phyloP scores from a whole-genome alignment of 2,888 invertebrate genomes.

The Plagodis dolabraria region DNA sequence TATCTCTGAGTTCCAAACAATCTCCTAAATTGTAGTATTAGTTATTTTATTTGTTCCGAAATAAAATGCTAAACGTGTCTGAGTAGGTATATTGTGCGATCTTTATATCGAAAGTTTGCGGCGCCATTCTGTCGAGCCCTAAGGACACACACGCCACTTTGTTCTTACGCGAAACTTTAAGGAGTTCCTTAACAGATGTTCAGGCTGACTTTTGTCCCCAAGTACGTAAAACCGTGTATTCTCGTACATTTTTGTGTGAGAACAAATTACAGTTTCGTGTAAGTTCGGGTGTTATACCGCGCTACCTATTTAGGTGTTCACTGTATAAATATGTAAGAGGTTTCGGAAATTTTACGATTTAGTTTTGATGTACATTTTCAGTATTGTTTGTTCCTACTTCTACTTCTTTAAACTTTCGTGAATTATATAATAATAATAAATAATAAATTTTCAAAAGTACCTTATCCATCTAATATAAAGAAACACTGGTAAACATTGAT shows the following conservation, averaged over 20 bases:
- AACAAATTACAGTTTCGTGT: conserved; percentile 40
- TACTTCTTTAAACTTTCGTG: too few species aligned
- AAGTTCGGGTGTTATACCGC: conserved; percentile 23
- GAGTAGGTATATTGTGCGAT: conserved; percentile 45
- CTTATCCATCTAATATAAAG: too few species aligned
- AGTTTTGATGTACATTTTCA: too few species aligned
- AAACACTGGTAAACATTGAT: too few species aligned
- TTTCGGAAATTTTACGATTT: neutral
- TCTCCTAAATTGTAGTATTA: too few species aligned
- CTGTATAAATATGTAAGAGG: neutral
- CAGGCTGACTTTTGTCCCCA: conserved; percentile 69
- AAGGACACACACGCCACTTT: conserved; percentile 71
- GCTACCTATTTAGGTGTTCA: conserved; percentile 7
- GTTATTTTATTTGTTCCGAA: too few species aligned
- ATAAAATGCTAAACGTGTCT: neutral
- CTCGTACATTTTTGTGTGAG: conserved; percentile 52
- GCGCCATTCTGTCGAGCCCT: conserved; percentile 55
- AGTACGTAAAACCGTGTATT: conserved; percentile 57
- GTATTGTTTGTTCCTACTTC: too few species aligned
- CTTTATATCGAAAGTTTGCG: conserved; percentile 68
- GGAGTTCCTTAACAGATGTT: conserved; percentile 78
- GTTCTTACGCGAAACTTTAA: conserved; percentile 71
- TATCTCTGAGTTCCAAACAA: too few species aligned
- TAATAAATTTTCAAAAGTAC: too few species aligned
- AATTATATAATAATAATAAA: too few species aligned